phyloP scores from a whole-genome alignment of 2,797 vertebrate species.

The Sus cebifrons region DNA sequence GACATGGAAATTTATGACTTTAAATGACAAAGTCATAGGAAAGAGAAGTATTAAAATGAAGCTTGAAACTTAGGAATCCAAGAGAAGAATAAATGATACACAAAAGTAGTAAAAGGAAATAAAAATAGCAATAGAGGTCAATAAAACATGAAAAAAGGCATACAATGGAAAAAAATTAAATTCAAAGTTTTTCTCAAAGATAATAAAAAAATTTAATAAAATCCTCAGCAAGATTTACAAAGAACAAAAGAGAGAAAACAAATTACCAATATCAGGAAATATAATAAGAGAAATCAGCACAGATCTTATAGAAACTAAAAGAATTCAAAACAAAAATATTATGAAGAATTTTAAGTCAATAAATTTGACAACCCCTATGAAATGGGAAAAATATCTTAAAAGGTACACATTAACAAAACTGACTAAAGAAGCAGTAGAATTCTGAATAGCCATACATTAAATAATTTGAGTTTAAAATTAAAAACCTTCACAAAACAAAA shows the following conservation, averaged over 20 bases:
- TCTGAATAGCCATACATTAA: neutral
- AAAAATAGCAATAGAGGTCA: neutral
- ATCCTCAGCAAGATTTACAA: neutral
- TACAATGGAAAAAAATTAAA: neutral
- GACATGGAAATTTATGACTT: neutral
- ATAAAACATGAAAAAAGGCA: neutral
- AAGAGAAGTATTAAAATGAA: slow-evolving; percentile 24
- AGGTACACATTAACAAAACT: slow-evolving; percentile 5
- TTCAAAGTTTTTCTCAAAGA: slow-evolving; percentile 26
- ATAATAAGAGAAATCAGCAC: neutral
- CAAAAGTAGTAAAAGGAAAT: neutral
- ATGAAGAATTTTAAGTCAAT: neutral
- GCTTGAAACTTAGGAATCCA: neutral
- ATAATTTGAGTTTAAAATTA: slow-evolving; percentile 17
- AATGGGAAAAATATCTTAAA: neutral
- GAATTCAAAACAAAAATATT: neutral
- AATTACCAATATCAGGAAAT: neutral
- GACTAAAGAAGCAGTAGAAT: neutral
- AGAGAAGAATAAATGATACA: slow-evolving; percentile 1
- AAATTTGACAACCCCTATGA: slow-evolving; percentile 45
- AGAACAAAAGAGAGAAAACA: neutral
- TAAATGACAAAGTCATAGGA: neutral
- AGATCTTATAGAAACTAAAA: neutral
- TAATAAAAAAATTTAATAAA: slow-evolving; percentile 27
- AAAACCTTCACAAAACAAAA: neutral